Base-by-base conservation (phyloP, 2,797 vertebrate species). In the Catamblyrhynchus diadema region DNA sequence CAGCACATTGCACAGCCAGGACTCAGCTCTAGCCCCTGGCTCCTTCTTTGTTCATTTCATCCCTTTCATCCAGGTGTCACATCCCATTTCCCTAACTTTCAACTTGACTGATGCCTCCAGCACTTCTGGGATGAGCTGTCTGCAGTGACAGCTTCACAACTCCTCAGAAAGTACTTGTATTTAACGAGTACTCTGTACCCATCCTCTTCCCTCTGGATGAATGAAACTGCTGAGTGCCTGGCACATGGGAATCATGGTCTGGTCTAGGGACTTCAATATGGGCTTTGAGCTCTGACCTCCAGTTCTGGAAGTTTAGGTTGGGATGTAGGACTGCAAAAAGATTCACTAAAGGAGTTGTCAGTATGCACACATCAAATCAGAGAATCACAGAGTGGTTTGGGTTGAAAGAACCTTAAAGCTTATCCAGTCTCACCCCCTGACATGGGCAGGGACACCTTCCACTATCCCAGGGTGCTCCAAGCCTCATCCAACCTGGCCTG, bases 401-500 rank as follows among this genome's bases (percentile, higher is more conserved):
- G 10, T 32, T 51, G 39, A 51, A 83, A 37, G 2, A 14, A 23
- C 21, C 21, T 45, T 50, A 19, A 64, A 70, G 7, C 1, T 25
- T 1, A 7, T 51, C n/a, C 12, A 7, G 9, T 45, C 2, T 3
- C 28, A 50, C 4, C 6, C 24, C 6, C 10, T 57, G 14, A 28
- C 24, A 19, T 9, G 44, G 14, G 28, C 50, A 82, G n/a, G 71
- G 44, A 51, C 24, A 45, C 2, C 24, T 83, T 33, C 50, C n/a
- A 32, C n/a, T 14, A 1, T 2, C 44, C 37, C 65, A 77, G n/a
- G 8, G 0, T 77, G 22, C n/a, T 71, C 50, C 28, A 57, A 75
- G 8, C 8, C n/a, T 37, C 0, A 0, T 39, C 57, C 65, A 71
- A 0, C 39, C 2, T 42, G 35, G 7, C 44, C 51, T 77, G 4